phyloP scores from a whole-genome alignment of 1,140 invertebrate species.

The Tetramorium simillimum region DNA sequence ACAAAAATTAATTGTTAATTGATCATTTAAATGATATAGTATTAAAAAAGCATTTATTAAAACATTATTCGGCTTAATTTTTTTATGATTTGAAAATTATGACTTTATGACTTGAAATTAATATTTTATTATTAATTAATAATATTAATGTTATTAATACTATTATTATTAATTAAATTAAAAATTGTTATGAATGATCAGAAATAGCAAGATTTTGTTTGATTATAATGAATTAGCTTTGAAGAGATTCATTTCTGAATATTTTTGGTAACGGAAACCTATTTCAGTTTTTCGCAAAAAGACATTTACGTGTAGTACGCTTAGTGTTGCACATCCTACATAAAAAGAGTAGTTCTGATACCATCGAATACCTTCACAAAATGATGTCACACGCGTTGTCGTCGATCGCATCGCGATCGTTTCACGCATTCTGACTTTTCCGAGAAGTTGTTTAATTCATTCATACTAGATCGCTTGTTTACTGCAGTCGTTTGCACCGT shows the following conservation, averaged over 20 bases:
- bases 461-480: constrained; percentile 46
- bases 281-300: not conserved
- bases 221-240: not conserved
- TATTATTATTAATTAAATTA: not conserved
- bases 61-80: not conserved
- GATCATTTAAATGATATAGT: not conserved
- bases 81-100: no score
- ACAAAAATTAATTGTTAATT: not conserved
- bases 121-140: not conserved
- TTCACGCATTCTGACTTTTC: constrained; percentile 39
- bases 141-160: no score
- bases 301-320: not conserved
- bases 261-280: not conserved
- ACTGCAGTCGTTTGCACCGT: constrained; percentile 8
- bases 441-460: constrained; percentile 23
- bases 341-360: constrained; percentile 2
- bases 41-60: not conserved
- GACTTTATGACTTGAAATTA: not conserved
- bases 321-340: not conserved
- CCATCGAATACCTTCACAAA: not conserved
- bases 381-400: not conserved
- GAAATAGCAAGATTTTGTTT: not conserved
- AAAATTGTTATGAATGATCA: not conserved
- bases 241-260: not conserved
- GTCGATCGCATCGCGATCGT: not conserved